phyloP scores from a whole-genome alignment of 1,140 invertebrate genomes.

The Leptinotarsa texana region DNA sequence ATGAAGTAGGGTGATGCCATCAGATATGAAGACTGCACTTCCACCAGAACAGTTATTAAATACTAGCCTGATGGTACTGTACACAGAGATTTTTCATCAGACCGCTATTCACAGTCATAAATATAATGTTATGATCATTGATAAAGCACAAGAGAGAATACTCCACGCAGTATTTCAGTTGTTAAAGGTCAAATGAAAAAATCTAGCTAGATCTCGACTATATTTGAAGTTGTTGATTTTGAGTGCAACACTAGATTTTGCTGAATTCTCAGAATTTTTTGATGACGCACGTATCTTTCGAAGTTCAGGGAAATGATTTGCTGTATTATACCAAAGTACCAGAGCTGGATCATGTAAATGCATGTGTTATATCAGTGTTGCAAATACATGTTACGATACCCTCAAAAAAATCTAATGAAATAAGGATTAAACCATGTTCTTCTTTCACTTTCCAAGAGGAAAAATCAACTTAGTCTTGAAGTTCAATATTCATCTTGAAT shows the following conservation, averaged over 20 bases:
- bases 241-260: conserved; percentile 95
- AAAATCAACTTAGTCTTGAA: no score
- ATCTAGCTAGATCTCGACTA: conserved; percentile 91
- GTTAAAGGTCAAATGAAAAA: conserved; percentile 85
- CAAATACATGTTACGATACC: conserved; percentile 98
- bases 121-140: conserved; percentile 95
- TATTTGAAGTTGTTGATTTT: conserved; percentile 97
- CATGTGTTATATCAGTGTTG: conserved; percentile 92
- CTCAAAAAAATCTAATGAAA: conserved; percentile 24
- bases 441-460: no score
- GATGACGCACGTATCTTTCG: conserved; percentile 97
- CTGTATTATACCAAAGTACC: conserved; percentile 98
- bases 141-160: conserved; percentile 97
- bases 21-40: conserved; percentile 98
- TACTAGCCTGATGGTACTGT: conserved; percentile 99
- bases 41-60: conserved; percentile 95
- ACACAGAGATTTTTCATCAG: conserved; percentile 94
- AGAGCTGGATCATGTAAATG: conserved; percentile 97
- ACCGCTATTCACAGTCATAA: conserved; percentile 92
- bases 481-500: no score
- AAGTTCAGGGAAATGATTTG: conserved; percentile 86
- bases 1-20: conserved; percentile 99
- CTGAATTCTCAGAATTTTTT: conserved; percentile 98
- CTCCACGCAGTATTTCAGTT: conserved; percentile 97
- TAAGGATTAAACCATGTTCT: no score